Evolutionary conservation across 2,113 vertebrate species (phyloP).

Genomic region (Potamarius usumacintae): DNA sequence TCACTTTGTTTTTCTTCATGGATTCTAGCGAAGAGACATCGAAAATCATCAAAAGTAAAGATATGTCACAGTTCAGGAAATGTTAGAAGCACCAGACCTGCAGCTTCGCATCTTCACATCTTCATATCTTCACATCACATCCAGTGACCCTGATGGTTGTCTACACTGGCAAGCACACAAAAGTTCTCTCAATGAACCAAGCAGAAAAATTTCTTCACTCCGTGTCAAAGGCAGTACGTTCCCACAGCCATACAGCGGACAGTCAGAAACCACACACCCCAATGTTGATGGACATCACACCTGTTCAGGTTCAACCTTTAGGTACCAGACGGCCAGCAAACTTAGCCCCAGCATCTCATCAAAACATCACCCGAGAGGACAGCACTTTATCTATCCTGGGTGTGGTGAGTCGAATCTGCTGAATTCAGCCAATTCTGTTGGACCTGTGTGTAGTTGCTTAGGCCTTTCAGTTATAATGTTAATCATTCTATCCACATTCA

Average conservation of each 20-base stretch:
- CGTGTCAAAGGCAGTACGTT: background rate
- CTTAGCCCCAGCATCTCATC: background rate
- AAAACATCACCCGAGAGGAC: background rate
- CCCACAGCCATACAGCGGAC: background rate
- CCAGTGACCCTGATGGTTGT: background rate
- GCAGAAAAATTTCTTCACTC: background rate
- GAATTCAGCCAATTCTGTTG: background rate
- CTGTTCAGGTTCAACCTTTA: background rate
- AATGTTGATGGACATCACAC: background rate
- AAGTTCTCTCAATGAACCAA: background rate
- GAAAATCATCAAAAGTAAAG: background rate
- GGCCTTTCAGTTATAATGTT: background rate
- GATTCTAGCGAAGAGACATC: background rate
- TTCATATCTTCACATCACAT: background rate
- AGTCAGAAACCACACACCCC: background rate
- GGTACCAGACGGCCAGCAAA: no score
- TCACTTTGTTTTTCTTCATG: background rate
- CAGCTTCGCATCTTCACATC: background rate
- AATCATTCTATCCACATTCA: background rate
- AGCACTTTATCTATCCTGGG: background rate
- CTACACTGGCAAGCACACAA: background rate
- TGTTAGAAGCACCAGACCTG: background rate
- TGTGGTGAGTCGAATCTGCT: background rate
- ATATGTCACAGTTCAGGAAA: background rate
- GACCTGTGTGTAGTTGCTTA: background rate